These are phyloP conservation scores for Margarornis squamiger DNA, from an alignment of 2,797 vertebrate species.

Conservation along the genomic window DNA sequence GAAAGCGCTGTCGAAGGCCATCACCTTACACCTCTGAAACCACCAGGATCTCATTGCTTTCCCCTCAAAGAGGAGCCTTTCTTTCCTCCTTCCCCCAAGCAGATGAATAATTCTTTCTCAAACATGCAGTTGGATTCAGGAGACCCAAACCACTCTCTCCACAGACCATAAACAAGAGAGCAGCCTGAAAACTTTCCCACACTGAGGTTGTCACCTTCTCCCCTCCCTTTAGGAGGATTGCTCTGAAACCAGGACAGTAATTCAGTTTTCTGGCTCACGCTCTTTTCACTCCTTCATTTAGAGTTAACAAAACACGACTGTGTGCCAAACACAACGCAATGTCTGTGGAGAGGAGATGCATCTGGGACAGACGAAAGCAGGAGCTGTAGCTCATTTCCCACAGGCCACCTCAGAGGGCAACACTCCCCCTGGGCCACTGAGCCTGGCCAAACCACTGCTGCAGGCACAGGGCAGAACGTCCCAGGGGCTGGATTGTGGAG, in stretches of 20 bases:
- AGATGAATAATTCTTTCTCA: background rate
- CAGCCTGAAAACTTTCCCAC: constrained; percentile 51
- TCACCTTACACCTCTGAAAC: background rate
- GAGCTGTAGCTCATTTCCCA: background rate
- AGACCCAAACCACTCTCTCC: background rate
- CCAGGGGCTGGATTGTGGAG: background rate
- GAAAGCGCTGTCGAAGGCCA: background rate
- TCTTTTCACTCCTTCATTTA: constrained; percentile 11
- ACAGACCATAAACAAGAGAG: constrained; percentile 22
- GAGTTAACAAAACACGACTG: background rate
- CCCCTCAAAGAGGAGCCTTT: background rate
- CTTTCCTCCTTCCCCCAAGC: background rate
- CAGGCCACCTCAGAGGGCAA: background rate
- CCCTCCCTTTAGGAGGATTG: background rate
- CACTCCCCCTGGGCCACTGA: accelerated
- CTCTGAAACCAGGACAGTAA: constrained; percentile 18
- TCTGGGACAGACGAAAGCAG: background rate
- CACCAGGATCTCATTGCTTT: background rate
- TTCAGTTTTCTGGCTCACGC: background rate
- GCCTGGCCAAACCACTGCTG: background rate
- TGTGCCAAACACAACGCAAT: background rate
- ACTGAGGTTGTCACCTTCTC: constrained; percentile 14
- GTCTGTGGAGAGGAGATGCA: background rate
- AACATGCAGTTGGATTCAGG: background rate
- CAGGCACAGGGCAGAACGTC: background rate